Percentiles rank a stretch among this genome's conserved stretches.
Conservation (phyloP, 2,888 invertebrate genomes). For the Dusona sp. region DNA sequence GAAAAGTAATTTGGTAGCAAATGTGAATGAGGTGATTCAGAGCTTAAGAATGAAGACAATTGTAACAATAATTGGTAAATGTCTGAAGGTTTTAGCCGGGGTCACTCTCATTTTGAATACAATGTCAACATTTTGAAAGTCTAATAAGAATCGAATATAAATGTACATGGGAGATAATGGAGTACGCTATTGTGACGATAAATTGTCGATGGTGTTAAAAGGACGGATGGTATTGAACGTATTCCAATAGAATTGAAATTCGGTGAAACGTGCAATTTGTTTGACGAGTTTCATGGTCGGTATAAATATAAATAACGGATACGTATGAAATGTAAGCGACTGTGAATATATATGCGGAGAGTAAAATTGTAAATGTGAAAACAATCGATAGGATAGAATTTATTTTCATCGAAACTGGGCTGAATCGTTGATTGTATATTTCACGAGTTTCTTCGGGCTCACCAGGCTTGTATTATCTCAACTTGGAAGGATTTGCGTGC, state of each 20-base stretch:
- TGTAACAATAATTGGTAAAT: not conserved
- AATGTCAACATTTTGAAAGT: conserved; percentile 23
- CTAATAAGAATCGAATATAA: conserved; percentile 5
- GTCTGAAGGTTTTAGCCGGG: not conserved
- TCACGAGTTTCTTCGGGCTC: conserved; percentile 10
- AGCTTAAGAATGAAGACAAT: not conserved
- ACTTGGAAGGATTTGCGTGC: conserved; percentile 15
- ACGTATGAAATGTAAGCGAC: too few relatives aligned
- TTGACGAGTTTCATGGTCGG: not conserved
- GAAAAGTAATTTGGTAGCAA: not conserved
- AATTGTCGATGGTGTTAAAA: not conserved
- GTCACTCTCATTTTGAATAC: conserved; percentile 13
- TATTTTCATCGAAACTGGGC: not conserved
- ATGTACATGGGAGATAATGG: not conserved
- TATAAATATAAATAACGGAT: not conserved
- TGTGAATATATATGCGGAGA: too few relatives aligned
- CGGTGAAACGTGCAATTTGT: not conserved
- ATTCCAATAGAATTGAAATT: not conserved
- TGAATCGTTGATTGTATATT: not conserved
- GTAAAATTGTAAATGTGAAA: not conserved
- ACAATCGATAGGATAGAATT: not conserved
- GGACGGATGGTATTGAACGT: not conserved
- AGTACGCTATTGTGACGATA: not conserved
- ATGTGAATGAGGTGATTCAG: not conserved
- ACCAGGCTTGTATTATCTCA: conserved; percentile 19